Conservation (phyloP, 2,113 vertebrate species). For the Varanus salvator region DNA sequence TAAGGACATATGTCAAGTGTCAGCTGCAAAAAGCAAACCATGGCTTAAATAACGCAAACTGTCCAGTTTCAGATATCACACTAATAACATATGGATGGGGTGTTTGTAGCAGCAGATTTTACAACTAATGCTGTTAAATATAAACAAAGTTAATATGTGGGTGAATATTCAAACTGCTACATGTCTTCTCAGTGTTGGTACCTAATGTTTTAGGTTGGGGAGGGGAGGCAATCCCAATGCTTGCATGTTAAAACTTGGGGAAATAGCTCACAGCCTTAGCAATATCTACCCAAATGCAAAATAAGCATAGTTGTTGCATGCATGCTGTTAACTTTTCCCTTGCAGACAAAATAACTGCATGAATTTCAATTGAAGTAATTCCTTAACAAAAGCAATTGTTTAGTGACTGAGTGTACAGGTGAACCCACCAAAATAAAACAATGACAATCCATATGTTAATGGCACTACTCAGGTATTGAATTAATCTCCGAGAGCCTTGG, state of each 20-base stretch:
- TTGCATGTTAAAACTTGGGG: not conserved
- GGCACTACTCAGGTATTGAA: not conserved
- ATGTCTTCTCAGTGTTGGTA: not conserved
- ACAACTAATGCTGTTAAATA: no score
- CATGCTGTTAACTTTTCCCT: not conserved
- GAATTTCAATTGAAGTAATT: not conserved
- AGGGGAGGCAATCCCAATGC: not conserved
- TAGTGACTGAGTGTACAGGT: not conserved
- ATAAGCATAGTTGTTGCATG: not conserved
- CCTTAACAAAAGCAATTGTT: not conserved
- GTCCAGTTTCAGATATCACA: no score
- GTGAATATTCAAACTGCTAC: not conserved
- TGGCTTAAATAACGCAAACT: no score
- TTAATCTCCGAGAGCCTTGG: constrained; percentile 28
- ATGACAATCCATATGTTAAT: not conserved
- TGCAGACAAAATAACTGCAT: not conserved
- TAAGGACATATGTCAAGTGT: no score
- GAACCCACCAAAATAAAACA: not conserved
- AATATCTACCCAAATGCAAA: not conserved
- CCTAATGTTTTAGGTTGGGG: not conserved
- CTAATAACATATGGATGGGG: no score
- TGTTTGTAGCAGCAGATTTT: no score
- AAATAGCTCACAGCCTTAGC: not conserved
- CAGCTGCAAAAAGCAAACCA: no score
- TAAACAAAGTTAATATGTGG: not conserved